A percentile compares a stretch with the other conserved stretches of the same genome.
These are phyloP conservation scores for Yponomeuta malinellus DNA, from an alignment of 2,888 invertebrate genomes.

Conservation along the genomic window DNA sequence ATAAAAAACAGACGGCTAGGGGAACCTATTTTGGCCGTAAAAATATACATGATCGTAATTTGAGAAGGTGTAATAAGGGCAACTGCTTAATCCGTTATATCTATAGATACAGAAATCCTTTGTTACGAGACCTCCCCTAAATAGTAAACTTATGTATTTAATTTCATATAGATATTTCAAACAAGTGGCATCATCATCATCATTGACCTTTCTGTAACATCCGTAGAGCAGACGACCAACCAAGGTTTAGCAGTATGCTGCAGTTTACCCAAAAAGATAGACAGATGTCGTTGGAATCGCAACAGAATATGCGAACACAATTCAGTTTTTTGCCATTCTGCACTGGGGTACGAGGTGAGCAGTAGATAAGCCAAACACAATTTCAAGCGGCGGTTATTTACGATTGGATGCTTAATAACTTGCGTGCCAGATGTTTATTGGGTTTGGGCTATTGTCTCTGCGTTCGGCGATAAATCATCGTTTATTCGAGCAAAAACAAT, in stretches of 20 bases:
- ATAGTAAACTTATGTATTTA: too few species aligned
- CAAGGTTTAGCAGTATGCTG: neutral
- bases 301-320: neutral
- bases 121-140: too few species aligned
- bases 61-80: too few species aligned
- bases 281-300: neutral
- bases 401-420: neutral
- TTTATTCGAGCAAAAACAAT: conserved; percentile 4
- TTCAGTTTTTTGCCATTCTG: neutral
- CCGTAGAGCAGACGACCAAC: too few species aligned
- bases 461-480: neutral
- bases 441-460: neutral
- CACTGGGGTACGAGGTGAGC: neutral
- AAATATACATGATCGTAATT: too few species aligned
- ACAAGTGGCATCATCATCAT: too few species aligned
- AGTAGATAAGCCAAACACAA: neutral
- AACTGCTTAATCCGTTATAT: too few species aligned
- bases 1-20: too few species aligned
- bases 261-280: neutral
- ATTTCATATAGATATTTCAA: too few species aligned
- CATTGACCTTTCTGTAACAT: too few species aligned
- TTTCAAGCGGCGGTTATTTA: neutral
- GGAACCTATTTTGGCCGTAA: too few species aligned
- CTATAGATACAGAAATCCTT: too few species aligned
- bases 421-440: conserved; percentile 7